Conservation (phyloP, 1,140 invertebrate genomes). For the Leptinotarsa texana region DNA sequence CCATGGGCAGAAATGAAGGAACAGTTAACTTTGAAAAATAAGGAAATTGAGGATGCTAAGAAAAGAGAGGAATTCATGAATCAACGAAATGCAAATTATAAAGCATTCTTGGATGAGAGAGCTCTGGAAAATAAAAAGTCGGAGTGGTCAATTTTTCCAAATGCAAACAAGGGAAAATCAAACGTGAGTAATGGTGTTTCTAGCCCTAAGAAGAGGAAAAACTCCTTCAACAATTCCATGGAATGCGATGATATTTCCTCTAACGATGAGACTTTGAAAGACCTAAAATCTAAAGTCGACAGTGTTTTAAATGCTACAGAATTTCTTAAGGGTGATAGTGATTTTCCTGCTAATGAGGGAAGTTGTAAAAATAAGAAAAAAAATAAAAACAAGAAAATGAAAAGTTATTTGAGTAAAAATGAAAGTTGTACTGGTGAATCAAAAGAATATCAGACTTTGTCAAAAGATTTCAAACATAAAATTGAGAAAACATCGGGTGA, state of each 20-base stretch:
- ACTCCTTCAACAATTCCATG: not conserved
- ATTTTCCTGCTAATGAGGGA: not conserved
- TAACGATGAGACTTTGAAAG: conserved; percentile 29
- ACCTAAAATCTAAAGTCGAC: conserved; percentile 33
- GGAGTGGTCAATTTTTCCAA: conserved; percentile 60
- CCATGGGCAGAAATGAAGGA: conserved; percentile 74
- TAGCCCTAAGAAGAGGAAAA: not conserved
- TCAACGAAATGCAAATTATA: conserved; percentile 60
- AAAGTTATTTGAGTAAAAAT: too few relatives aligned
- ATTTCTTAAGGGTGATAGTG: conserved; percentile 14
- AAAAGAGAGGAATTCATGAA: conserved; percentile 58
- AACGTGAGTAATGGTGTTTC: not conserved
- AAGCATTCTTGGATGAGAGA: conserved; percentile 61
- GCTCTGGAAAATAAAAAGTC: conserved; percentile 57
- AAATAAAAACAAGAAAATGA: too few relatives aligned
- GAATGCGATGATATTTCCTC: conserved; percentile 22
- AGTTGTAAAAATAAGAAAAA: conserved; percentile 9
- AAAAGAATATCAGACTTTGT: too few relatives aligned
- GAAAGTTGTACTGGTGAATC: too few relatives aligned
- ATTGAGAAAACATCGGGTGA: conserved; percentile 5
- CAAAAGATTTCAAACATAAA: too few relatives aligned
- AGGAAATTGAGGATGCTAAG: conserved; percentile 54
- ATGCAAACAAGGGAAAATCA: conserved; percentile 24
- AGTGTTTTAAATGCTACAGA: conserved; percentile 31
- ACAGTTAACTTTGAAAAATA: conserved; percentile 59